These are phyloP conservation scores for Rhodeus uyekii DNA, from an alignment of 2,797 vertebrate genomes.

Conservation along the genomic window DNA sequence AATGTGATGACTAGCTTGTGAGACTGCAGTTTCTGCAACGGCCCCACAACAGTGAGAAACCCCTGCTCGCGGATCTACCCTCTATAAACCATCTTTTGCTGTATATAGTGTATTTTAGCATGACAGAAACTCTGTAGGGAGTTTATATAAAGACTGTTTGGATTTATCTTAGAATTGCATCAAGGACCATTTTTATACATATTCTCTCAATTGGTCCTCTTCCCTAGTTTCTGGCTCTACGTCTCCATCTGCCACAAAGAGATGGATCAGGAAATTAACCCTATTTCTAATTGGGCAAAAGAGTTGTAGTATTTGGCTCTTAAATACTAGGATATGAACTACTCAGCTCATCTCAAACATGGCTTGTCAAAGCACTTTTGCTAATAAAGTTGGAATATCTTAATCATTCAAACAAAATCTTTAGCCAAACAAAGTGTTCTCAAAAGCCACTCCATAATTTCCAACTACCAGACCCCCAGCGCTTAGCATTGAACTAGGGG, in stretches of 20 bases:
- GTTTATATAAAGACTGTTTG: too few species aligned
- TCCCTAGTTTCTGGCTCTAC: not conserved
- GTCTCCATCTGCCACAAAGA: not conserved
- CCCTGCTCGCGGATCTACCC: not conserved
- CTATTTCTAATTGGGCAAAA: not conserved
- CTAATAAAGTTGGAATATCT: not conserved
- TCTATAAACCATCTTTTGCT: not conserved
- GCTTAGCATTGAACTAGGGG: conserved; percentile 43
- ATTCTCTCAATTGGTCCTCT: not conserved
- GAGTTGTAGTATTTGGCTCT: not conserved
- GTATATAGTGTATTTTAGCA: not conserved
- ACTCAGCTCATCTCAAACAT: not conserved
- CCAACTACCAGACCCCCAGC: conserved; percentile 28
- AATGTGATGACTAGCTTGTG: too few species aligned
- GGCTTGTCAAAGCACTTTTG: not conserved
- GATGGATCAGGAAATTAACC: not conserved
- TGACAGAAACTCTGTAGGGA: too few species aligned
- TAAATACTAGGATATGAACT: not conserved
- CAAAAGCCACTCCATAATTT: not conserved
- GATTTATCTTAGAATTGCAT: too few species aligned
- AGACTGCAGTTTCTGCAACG: too few species aligned
- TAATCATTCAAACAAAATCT: not conserved
- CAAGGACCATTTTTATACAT: not conserved
- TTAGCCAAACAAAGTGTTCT: not conserved
- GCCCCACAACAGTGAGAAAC: too few species aligned